Evolutionary conservation across 2,797 vertebrate genomes (phyloP).

Genomic region (Melanotaenia parkinsoni): DNA sequence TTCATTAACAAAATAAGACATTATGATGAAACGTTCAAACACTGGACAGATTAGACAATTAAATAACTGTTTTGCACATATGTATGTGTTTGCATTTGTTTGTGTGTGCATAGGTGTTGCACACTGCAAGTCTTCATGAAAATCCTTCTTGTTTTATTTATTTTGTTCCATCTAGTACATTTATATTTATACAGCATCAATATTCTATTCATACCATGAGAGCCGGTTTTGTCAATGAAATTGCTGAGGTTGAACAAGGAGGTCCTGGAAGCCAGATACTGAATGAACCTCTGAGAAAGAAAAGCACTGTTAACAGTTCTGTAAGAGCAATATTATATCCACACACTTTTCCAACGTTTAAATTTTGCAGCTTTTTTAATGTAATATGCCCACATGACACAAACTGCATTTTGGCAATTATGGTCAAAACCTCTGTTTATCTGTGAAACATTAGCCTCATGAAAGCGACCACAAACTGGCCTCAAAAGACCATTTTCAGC

Average conservation of each 20-base stretch:
- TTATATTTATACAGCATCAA: not conserved
- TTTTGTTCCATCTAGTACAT: not conserved
- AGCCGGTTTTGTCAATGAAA: conserved; percentile 99
- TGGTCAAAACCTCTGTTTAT: conserved; percentile 16
- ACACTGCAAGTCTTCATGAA: too few species aligned
- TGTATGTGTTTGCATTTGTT: too few species aligned
- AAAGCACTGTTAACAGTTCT: not conserved
- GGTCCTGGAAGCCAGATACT: conserved; percentile 99
- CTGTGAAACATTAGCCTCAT: not conserved
- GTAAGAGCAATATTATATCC: not conserved
- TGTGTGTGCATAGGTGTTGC: too few species aligned
- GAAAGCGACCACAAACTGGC: not conserved
- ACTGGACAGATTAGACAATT: not conserved
- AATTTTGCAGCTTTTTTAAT: not conserved
- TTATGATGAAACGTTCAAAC: not conserved
- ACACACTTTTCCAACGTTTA: not conserved
- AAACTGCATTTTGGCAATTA: not conserved
- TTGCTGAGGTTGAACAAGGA: conserved; percentile 99
- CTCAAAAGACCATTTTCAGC: conserved; percentile 11
- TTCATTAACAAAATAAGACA: not conserved
- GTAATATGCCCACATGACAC: not conserved
- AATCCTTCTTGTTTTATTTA: too few species aligned
- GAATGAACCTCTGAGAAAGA: conserved; percentile 95
- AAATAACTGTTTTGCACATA: not conserved
- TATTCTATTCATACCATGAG: conserved; percentile 87